phyloP scores from a whole-genome alignment of 2,113 vertebrate genomes.

The Salvator merianae region DNA sequence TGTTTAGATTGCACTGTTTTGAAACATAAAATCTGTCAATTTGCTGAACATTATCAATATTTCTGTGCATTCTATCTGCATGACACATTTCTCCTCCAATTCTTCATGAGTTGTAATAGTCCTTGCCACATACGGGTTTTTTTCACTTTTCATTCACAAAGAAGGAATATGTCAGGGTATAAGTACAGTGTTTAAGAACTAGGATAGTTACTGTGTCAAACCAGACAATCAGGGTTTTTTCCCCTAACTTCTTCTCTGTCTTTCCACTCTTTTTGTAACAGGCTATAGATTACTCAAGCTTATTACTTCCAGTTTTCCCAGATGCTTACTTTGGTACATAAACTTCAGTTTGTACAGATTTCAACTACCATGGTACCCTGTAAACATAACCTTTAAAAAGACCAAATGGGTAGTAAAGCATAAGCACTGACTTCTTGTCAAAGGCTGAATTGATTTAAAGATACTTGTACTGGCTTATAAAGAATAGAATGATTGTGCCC shows the following conservation, averaged over 20 bases:
- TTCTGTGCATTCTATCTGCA: no score
- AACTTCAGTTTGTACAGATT: slow-evolving; percentile 43
- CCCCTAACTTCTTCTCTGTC: neutral
- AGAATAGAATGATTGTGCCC: slow-evolving; percentile 37
- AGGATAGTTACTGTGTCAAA: neutral
- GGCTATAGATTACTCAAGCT: neutral
- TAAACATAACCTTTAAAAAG: slow-evolving; percentile 54
- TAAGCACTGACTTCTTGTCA: slow-evolving; percentile 43
- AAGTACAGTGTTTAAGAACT: neutral
- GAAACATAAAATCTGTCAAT: no score
- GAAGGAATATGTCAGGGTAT: neutral
- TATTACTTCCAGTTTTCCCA: neutral
- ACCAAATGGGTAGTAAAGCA: slow-evolving; percentile 47
- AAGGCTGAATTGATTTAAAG: slow-evolving; percentile 53
- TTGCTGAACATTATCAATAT: no score
- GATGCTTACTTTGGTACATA: slow-evolving; percentile 34
- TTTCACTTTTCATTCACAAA: no score
- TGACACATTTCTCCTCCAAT: no score
- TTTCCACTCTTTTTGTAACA: neutral
- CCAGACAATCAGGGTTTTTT: neutral
- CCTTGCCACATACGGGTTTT: no score
- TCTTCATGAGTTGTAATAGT: no score
- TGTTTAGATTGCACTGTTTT: no score
- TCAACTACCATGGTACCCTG: neutral
- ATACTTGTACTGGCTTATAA: slow-evolving; percentile 37